A percentile compares a stretch with the other conserved stretches of the same genome.
Conservation (phyloP, 2,888 invertebrate genomes). For the Andrena hattorfiana region DNA sequence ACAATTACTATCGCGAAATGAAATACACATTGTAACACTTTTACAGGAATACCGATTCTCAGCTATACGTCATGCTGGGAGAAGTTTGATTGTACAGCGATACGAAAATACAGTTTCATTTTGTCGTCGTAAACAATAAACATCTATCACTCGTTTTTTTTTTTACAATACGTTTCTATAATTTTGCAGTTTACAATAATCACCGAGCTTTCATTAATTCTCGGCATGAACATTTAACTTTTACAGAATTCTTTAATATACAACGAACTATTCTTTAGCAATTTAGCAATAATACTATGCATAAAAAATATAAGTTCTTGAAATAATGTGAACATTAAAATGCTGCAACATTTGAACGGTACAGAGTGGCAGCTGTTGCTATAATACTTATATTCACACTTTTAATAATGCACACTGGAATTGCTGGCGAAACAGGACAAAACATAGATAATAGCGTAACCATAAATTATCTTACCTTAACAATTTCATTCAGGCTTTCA, state of each 20-base stretch:
- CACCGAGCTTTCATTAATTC: constrained; percentile 38
- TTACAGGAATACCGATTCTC: constrained; percentile 60
- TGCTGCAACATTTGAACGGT: constrained; percentile 47
- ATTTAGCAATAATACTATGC: constrained; percentile 49
- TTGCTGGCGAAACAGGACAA: constrained; percentile 31
- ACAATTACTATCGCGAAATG: constrained; percentile 67
- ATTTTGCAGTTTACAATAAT: constrained; percentile 57
- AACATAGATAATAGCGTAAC: constrained; percentile 55
- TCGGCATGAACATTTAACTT: constrained; percentile 40
- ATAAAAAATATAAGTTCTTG: constrained; percentile 58
- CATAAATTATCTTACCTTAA: constrained; percentile 26
- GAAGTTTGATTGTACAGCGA: constrained; percentile 74
- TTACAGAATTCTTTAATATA: constrained; percentile 53
- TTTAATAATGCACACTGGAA: constrained; percentile 51
- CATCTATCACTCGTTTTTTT: constrained; percentile 58
- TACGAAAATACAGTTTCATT: constrained; percentile 79
- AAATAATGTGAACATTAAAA: constrained; percentile 46
- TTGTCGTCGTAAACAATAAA: constrained; percentile 65
- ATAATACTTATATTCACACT: constrained; percentile 36
- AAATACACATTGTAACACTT: constrained; percentile 61
- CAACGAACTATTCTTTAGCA: constrained; percentile 57
- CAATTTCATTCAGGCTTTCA: constrained; percentile 18
- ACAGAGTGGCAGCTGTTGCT: constrained; percentile 51
- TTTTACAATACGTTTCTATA: constrained; percentile 56
- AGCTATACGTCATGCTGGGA: constrained; percentile 64